These are phyloP conservation scores for Poeciliopsis retropinna DNA, from an alignment of 2,113 vertebrate genomes.

Conservation along the genomic window DNA sequence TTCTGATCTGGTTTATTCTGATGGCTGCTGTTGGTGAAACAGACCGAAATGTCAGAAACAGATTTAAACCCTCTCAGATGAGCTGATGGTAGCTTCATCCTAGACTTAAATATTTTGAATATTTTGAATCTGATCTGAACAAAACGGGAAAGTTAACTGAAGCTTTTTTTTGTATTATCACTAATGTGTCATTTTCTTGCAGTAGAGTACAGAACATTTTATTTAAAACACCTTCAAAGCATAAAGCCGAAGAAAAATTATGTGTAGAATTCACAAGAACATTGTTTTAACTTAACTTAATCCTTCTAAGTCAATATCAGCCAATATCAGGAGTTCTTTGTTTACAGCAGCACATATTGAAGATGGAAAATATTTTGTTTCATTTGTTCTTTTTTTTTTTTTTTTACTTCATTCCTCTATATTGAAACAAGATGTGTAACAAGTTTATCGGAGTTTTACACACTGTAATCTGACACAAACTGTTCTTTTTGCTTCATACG, in stretches of 20 bases:
- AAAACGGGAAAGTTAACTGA: background rate
- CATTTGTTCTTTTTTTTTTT: too few relatives aligned
- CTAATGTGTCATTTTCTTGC: background rate
- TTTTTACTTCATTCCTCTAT: too few relatives aligned
- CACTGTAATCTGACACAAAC: background rate
- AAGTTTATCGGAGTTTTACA: background rate
- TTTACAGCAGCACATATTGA: background rate
- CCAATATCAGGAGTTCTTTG: background rate
- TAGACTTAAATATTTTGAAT: background rate
- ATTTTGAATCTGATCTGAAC: background rate
- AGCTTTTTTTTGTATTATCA: background rate
- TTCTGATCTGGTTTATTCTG: background rate
- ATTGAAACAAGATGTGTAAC: background rate
- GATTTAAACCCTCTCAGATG: background rate
- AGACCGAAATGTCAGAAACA: background rate
- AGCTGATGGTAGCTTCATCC: background rate
- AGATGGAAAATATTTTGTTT: background rate
- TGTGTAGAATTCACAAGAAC: too few relatives aligned
- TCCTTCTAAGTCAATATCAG: background rate
- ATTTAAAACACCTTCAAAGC: background rate
- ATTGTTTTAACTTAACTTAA: background rate
- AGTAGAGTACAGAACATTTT: background rate
- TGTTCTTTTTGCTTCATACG: background rate
- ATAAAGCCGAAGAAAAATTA: background rate
- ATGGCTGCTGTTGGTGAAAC: background rate